A percentile compares a stretch with the other conserved stretches of the same genome.
Evolutionary conservation across 2,888 invertebrate species (phyloP).

Genomic region (Lomographa bimaculata): DNA sequence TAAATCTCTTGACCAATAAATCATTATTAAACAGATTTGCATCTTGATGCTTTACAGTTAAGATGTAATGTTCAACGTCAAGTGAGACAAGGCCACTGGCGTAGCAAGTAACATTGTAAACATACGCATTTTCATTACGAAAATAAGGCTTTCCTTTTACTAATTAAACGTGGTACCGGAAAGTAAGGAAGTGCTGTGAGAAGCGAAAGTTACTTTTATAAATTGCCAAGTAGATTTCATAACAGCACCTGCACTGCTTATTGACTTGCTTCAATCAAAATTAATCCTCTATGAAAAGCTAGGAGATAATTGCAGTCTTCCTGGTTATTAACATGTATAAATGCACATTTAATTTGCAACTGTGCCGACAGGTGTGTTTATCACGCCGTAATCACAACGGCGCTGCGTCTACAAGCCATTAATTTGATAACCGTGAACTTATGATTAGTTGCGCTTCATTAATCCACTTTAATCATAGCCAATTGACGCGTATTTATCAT

Average conservation of each 20-base stretch:
- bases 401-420: slow-evolving; percentile 18
- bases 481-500: slow-evolving; percentile 19
- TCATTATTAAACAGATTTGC: too few species aligned
- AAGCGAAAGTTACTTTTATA: slow-evolving; percentile 2
- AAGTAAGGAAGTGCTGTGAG: too few species aligned
- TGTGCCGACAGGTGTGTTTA: slow-evolving; percentile 32
- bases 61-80: too few species aligned
- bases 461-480: slow-evolving; percentile 19
- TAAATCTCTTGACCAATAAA: too few species aligned
- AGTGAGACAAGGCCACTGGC: too few species aligned
- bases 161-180: too few species aligned
- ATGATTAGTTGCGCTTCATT: slow-evolving; percentile 22
- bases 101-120: too few species aligned
- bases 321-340: slow-evolving; percentile 30
- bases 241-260: neutral
- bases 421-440: slow-evolving; percentile 11
- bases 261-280: slow-evolving; percentile 12
- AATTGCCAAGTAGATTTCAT: neutral
- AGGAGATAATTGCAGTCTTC: slow-evolving; percentile 40
- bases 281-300: slow-evolving; percentile 39
- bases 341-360: slow-evolving; percentile 23
- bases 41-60: too few species aligned
- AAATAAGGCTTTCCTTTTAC: too few species aligned
- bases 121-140: too few species aligned
- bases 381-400: slow-evolving; percentile 29